Evolutionary conservation across 2,888 invertebrate genomes (phyloP), one percentile per base, ranked within the genome.

Genomic region (Trachelus stipa): DNA sequence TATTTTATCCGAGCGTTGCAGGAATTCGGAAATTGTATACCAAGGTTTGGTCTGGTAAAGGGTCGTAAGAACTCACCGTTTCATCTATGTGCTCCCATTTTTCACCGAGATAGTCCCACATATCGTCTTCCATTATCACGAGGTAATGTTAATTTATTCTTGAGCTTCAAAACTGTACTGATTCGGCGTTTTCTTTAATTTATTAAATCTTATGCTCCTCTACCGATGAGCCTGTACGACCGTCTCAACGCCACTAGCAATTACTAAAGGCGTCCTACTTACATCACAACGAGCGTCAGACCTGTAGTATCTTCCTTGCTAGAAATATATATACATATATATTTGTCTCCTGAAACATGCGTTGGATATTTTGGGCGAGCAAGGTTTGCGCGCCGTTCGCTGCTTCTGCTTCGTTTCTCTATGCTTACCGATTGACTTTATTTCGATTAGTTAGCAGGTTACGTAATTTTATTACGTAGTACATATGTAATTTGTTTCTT

Each of bases 21-120:
- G 6, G 9, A 23, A 56, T 56, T 56, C 23, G 6, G 56, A 9
- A 23, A 56, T 15, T 15, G 9, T 23, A 56, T 56, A 9, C 6
- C 56, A 1, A 23, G 56, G 56, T 56, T 9, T 56, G 56, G 56
- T 23, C 56, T 6, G 56, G 56, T 9, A 23, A 56, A 9, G 56
- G 9, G 15, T 56, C 56, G 56, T 56, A 56, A 15, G 23, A 76
- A 86, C 91, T 91, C 85, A 91, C 91, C 82, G 86, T 68, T 76
- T 83, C 83, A 68, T 86, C 87, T 79, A 91, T 88, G 81, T 90
- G 85, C 77, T 90, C 90, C 91, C 91, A 90, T 85, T 89, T 91
- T 80, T 90, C 90, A 68, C 81, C 82, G 68, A 90, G 79, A 83
- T 90, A 89, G 83, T 90, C 86, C 88, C 90, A 88, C 9, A 75